Conservation (phyloP, 1,140 invertebrate species). For the Apis cerana region DNA sequence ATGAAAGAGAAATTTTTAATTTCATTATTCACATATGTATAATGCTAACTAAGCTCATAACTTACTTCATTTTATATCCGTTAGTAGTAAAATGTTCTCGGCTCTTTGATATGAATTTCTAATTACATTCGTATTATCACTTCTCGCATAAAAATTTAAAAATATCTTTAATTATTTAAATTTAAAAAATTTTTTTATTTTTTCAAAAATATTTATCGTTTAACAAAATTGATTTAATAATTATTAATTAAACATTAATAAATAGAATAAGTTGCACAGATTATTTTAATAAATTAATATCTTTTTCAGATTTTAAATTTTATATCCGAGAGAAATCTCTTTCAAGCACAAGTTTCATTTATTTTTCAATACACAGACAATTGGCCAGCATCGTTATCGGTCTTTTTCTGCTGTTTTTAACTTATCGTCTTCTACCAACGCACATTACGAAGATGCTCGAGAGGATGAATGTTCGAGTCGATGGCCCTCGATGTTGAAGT, state of each 20-base stretch:
- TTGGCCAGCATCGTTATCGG: constrained; percentile 51
- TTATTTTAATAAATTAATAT: not conserved
- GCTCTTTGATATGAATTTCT: no score
- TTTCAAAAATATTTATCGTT: no score
- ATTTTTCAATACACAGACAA: constrained; percentile 48
- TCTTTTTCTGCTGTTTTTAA: constrained; percentile 51
- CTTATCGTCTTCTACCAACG: constrained; percentile 53
- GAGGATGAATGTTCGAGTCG: constrained; percentile 62
- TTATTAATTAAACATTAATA: not conserved
- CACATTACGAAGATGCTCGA: constrained; percentile 61
- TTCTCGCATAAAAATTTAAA: no score
- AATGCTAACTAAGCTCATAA: no score
- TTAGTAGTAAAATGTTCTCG: no score
- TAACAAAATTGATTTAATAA: no score
- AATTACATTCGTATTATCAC: no score
- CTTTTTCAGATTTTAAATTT: not conserved
- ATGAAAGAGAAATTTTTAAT: no score
- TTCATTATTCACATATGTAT: no score
- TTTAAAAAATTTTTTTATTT: no score
- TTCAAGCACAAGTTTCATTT: constrained; percentile 15
- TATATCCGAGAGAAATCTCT: not conserved
- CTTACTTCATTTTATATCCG: no score
- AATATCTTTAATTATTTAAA: no score
- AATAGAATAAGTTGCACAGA: not conserved
- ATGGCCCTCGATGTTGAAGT: constrained; percentile 64